Base-by-base conservation (phyloP, 2,113 vertebrate species). In the Prionailurus bengalensis region DNA sequence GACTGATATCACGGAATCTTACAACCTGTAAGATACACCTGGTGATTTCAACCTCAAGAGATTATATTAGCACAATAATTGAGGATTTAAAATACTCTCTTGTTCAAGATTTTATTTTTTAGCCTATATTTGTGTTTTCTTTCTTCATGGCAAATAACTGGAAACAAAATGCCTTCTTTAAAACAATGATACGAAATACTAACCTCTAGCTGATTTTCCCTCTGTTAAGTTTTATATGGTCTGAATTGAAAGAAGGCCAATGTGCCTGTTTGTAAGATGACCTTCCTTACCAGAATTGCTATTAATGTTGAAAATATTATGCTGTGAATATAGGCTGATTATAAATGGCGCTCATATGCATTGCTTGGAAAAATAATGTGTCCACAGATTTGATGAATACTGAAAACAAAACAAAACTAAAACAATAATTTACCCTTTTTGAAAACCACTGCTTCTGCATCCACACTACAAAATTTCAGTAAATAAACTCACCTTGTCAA, bases 401-500 rank as follows among this genome's bases (percentile, higher is more conserved):
- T 61, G 51, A 65, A 51, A 63, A 71, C 9, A 66, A 63, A 91
- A 76, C 6, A 66, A 58, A 36, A 45, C 14, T 27, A 15, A 10
- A 45, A 33, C 10, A 65, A 36, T 70, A 53, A 88, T 61, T 58
- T 36, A 5, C 33, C 13, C 14, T 70, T 68, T 68, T 16, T 42
- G 81, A 83, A 36, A 93, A 36, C 33, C 36, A 48, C 17, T 5
- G 4, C 17, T 81, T 74, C 13, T 36, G 3, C 53, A 76, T 45
- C 9, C 8, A 13, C 25, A 12, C 6, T 3, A 29, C 25, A 55
- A 29, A 89, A 25, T 55, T 66, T 92, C n/a, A 66, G 12, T 74
- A 92, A 95, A 88, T 74, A 63, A 82, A 88, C 29, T 66, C 68
- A 66, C 45, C 7, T 36, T 17, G 66, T 89, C 92, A 73, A 92